phyloP scores from a whole-genome alignment of 2,888 invertebrate species.

The Pyrgus malvae region DNA sequence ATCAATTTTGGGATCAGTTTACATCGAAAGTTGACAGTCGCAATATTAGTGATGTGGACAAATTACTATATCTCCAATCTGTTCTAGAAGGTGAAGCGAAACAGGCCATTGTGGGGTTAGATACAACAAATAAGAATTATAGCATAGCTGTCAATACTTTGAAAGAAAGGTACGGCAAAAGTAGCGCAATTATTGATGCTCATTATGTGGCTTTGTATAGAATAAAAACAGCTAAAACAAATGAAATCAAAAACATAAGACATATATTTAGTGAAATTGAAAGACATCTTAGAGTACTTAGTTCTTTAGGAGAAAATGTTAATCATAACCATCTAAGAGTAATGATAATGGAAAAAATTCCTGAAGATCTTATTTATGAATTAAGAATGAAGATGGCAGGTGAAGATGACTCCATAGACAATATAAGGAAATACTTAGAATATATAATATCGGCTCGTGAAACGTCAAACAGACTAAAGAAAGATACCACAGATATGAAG shows the following conservation, averaged over 20 bases:
- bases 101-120: constrained; percentile 30
- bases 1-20: constrained; percentile 39
- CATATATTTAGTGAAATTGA: constrained; percentile 33
- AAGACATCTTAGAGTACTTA: constrained; percentile 35
- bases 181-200: constrained; percentile 29
- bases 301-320: constrained; percentile 36
- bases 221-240: constrained; percentile 21
- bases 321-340: constrained; percentile 32
- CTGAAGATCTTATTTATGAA: constrained; percentile 31
- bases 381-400: constrained; percentile 23
- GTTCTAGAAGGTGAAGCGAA: constrained; percentile 32
- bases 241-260: constrained; percentile 21
- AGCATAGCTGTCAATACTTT: constrained; percentile 30
- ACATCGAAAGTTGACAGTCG: constrained; percentile 31
- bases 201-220: constrained; percentile 33
- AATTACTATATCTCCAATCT: constrained; percentile 35
- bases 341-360: constrained; percentile 29
- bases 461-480: constrained; percentile 13
- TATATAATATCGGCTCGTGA: constrained; percentile 30
- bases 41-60: constrained; percentile 34
- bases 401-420: constrained; percentile 22
- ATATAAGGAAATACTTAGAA: constrained; percentile 24
- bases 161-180: constrained; percentile 30
- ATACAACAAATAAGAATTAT: constrained; percentile 33
- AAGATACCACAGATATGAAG: neutral